Evolutionary conservation across 2,113 vertebrate species (phyloP), one percentile per base, ranked within the genome.

Genomic region (Piaya cayana): DNA sequence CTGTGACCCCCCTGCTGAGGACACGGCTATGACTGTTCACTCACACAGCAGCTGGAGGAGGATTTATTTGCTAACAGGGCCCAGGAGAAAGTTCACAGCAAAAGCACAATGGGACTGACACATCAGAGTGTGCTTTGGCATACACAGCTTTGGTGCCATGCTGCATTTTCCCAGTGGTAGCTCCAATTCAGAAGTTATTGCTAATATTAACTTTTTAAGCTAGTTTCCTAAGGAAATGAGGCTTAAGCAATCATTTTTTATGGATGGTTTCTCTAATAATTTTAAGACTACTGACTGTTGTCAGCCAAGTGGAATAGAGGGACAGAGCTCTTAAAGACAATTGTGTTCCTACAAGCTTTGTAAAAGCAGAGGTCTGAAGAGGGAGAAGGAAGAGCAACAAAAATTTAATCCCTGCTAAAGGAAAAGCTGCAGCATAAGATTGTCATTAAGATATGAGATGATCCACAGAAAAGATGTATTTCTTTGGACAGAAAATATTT

Each of bases 201-300:
- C 82, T 88, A 94, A 88, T 85, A 88, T 29, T 80, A 92, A 90
- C 68, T 83, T 97, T 94, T 94, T 86, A 80, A 42, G 50, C 63
- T 81, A 83, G 63, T 90, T 95, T 90, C 84, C 79, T 74, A 86
- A 74, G 86, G 93, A 95, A 96, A 94, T 83, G 79, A 92, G 50
- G 71, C 90, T 93, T 92, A 94, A 76, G 95, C 68, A 96, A 83
- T 94, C 17, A 30, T 92, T 80, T 88, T 88, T 47, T 82, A 88
- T 97, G 92, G 45, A 47, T 93, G 29, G 34, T 88, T 94, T 92
- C 79, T n/a, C 59, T 93, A 68, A 15, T 67, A 90, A 86, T 94
- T 92, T 96, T 86, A 63, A 94, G 63, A 36, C 42, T 93, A 77
- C 75, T 80, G 63, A n/a, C 49, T 90, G 50, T 62, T 95, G 69